Base-by-base conservation (phyloP, 2,113 vertebrate species). In the Gallinago undulata region DNA sequence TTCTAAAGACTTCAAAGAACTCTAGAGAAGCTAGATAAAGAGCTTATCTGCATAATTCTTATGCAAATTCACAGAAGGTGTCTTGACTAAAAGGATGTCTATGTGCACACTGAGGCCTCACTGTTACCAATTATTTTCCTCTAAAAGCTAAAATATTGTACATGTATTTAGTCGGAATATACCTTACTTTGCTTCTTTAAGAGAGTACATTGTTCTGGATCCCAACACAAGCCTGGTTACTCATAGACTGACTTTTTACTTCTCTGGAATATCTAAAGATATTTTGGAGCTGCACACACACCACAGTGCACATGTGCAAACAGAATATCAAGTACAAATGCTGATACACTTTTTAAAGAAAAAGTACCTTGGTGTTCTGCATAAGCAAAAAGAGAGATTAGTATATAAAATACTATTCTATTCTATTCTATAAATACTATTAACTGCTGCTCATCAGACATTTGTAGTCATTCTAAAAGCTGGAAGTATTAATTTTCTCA, bases 1-100 rank as follows among this genome's bases (percentile, higher is more conserved):
- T 94, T 94, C 90, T 89, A 64, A 95, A 76, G 92, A 91, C 95
- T 95, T 95, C 92, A 96, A 94, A 96, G 95, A 86, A 93, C 77
- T 73, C 69, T 19, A 67, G 5, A 94, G 69, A 87, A 90, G 81
- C 10, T 8, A 96, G 94, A 96, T 92, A 96, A 95, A 97, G 73
- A 94, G 86, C 89, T 90, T 94, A 95, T 97, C 95, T 95, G 56
- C 90, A 84, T 96, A 95, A 92, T 96, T 95, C 92, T 93, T 91
- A 93, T 95, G 96, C 86, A 94, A 96, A 96, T 95, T 84, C 92
- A 89, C 77, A 86, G 87, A 87, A 93, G 96, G 95, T 95, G 37
- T 94, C 95, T 95, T 87, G 73, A 62, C 86, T 96, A 91, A 94
- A 94, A 73, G 43, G 66, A 92, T 78, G 92, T 22, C 63, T 93